Conservation (phyloP, 2,888 invertebrate genomes). For the Melipona bicolor region DNA sequence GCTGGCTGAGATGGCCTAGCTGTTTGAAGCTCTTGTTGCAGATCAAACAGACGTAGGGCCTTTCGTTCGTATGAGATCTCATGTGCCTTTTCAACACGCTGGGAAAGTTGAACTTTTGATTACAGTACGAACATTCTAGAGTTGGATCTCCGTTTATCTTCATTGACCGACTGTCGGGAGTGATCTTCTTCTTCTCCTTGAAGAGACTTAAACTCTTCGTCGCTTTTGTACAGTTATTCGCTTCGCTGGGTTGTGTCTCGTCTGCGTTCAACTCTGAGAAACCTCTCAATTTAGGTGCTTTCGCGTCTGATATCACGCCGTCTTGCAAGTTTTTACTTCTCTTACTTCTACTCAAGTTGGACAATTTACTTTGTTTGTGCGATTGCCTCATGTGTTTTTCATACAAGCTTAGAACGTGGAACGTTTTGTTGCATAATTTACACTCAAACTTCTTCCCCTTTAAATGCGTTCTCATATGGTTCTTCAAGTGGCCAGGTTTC, state of each 20-base stretch:
- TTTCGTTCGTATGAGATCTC: constrained; percentile 78
- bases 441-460: constrained; percentile 66
- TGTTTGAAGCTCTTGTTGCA: constrained; percentile 80
- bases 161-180: constrained; percentile 43
- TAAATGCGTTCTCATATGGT: constrained; percentile 73
- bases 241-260: not conserved
- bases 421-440: constrained; percentile 70
- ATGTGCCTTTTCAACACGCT: constrained; percentile 78
- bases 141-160: constrained; percentile 61
- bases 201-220: constrained; percentile 20
- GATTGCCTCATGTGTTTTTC: constrained; percentile 71
- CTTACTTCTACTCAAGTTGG: constrained; percentile 23
- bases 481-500: constrained; percentile 73
- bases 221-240: constrained; percentile 1
- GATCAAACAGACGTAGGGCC: constrained; percentile 76
- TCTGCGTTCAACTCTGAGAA: not conserved
- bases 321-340: constrained; percentile 21
- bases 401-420: constrained; percentile 67
- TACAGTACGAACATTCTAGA: constrained; percentile 75
- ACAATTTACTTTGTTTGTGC: constrained; percentile 58
- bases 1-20: constrained; percentile 77
- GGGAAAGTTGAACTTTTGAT: constrained; percentile 76
- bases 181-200: constrained; percentile 24
- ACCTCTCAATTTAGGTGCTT: not conserved
- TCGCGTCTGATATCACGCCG: not conserved